Evolutionary conservation across 2,797 vertebrate genomes (phyloP), one percentile per base, ranked within the genome.

Genomic region (Oreochromis grahami): DNA sequence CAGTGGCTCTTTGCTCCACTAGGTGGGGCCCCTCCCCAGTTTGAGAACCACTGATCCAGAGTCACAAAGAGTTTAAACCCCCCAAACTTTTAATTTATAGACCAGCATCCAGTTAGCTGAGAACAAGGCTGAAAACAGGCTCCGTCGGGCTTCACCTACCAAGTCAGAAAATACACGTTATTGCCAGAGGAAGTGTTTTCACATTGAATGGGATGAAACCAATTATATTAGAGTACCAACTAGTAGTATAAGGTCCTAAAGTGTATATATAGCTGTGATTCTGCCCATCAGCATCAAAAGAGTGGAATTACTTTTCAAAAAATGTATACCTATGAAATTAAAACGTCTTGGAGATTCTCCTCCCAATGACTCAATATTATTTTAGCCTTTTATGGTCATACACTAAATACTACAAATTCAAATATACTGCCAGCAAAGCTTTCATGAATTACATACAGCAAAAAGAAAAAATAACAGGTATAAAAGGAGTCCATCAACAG

Each of bases 171-270:
- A 79, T 72, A 68, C 3, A 51, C 6, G 3, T 85, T 87, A 86
- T 63, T 88, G 80, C 84, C 76, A 79, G 56, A 11, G 2, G 9
- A 32, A 50, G 15, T 50, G 51, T 90, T 83, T 88, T 93, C 91
- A 93, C 91, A 94, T 92, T 93, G 65, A 81, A 77, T 80, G 58
- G 86, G 79, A 24, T 65, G 17, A 88, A 88, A 84, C 68, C n/a
- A 76, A 50, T 72, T 51, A 65, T 2, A 2, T 4, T 9, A 7
- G n/a, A 41, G 13, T 45, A 81, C 34, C 11, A 19, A 9, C 6
- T 1, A 43, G 41, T 26, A 63, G 26, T 8, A 8, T n/a, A 21
- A 80, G 7, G 65, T 78, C 9, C 13, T 80, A 11, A 79, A 76
- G 3, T 77, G 2, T 68, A 52, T 15, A n/a, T 5, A 24, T 21